Percentiles rank a stretch among this genome's conserved stretches.
Conservation (phyloP, 2,797 vertebrate species). For the Eptatretus atami region DNA sequence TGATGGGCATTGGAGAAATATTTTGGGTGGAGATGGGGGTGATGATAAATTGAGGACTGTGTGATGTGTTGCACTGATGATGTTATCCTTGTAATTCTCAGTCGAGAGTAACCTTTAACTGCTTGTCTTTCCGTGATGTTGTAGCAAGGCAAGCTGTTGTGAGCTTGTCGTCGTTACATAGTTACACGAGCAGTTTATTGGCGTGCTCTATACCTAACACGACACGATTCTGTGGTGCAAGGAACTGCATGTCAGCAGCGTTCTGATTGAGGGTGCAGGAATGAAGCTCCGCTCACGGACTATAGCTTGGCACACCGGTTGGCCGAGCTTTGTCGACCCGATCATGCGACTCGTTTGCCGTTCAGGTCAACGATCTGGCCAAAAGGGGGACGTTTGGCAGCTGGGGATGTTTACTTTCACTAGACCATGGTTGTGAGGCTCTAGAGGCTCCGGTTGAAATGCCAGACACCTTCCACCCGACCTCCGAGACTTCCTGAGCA, state of each 20-base stretch:
- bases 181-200: conserved; percentile 36
- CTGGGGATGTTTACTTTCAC: conserved; percentile 47
- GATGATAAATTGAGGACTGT: too few relatives aligned
- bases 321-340: conserved; percentile 30
- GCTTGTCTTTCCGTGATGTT: too few relatives aligned
- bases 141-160: too few relatives aligned
- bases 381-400: conserved; percentile 77
- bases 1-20: conserved; percentile 9
- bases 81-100: too few relatives aligned
- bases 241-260: conserved; percentile 32
- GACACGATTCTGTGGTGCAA: conserved; percentile 72
- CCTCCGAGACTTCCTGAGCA: conserved; percentile 68
- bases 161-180: conserved; percentile 28
- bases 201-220: conserved; percentile 45
- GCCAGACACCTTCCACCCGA: conserved; percentile 31
- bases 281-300: conserved; percentile 41
- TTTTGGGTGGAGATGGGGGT: too few relatives aligned
- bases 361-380: conserved; percentile 25
- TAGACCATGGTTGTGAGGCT: conserved; percentile 45
- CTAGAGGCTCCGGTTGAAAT: conserved; percentile 26
- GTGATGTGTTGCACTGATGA: too few relatives aligned
- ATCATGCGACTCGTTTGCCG: conserved; percentile 13
- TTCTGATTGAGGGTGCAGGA: conserved; percentile 32
- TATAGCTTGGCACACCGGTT: conserved; percentile 78
- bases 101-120: too few relatives aligned